phyloP scores from a whole-genome alignment of 2,797 vertebrate species.

The Parauchenoglanis punctatus region DNA sequence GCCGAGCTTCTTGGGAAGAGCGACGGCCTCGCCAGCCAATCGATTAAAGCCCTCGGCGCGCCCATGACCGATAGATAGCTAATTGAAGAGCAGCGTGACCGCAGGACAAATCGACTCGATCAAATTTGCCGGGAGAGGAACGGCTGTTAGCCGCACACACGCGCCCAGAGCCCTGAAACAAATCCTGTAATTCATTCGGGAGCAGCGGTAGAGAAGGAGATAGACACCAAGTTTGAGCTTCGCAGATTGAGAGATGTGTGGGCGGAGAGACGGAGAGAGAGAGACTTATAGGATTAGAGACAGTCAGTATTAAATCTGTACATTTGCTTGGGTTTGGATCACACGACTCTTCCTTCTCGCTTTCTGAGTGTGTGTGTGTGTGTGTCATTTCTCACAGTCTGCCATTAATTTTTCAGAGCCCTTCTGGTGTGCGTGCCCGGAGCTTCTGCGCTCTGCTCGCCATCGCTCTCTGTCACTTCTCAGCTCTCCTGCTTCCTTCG shows the following conservation, averaged over 20 bases:
- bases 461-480: constrained; percentile 52
- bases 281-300: constrained; percentile 48
- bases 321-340: constrained; percentile 67
- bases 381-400: constrained; percentile 63
- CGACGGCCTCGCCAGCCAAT: constrained; percentile 71
- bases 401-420: constrained; percentile 81
- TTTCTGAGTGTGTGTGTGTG: constrained; percentile 58
- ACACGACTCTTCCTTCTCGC: constrained; percentile 49
- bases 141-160: constrained; percentile 44
- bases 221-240: constrained; percentile 26
- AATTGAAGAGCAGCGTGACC: constrained; percentile 75
- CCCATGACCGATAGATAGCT: constrained; percentile 72
- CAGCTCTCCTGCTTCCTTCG: constrained; percentile 52
- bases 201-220: constrained; percentile 20
- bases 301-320: constrained; percentile 66
- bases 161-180: constrained; percentile 49
- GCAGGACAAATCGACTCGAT: constrained; percentile 77
- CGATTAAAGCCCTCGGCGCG: constrained; percentile 63
- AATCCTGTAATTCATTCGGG: constrained; percentile 61
- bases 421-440: constrained; percentile 75
- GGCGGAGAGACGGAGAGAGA: constrained; percentile 37
- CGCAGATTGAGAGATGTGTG: neutral
- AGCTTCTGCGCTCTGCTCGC: constrained; percentile 54
- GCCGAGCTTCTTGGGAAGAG: constrained; percentile 60
- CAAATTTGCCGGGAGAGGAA: constrained; percentile 70